Base-by-base conservation (phyloP, 2,113 vertebrate species). In the Triplophysa tibetana region DNA sequence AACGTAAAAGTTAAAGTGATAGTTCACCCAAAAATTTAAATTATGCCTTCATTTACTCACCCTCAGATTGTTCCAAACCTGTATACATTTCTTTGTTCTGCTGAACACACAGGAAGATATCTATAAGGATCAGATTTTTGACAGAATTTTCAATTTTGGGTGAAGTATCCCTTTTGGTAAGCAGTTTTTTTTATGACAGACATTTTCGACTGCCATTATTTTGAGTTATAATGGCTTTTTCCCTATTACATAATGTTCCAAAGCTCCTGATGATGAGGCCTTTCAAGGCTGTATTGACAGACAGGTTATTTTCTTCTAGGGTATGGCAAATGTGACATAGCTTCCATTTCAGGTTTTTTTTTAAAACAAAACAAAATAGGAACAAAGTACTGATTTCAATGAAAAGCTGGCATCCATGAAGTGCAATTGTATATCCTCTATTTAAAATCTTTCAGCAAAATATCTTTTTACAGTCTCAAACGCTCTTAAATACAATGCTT, bases 301-400 rank as follows among this genome's bases (percentile, higher is more conserved):
- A 76, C 64, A 33, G 38, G 38, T 50, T 43, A n/a, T 33, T 45
- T 67, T 65, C 67, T 73, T 33, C 63, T 33, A 61, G 56, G 48
- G 69, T 58, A 56, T 80, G 67, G 67, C 70, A 69, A 45, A 70
- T 73, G 74, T 81, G 78, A 78, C 68, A 69, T 48, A 54, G 62
- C 10, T 54, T 73, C 68, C 62, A 89, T n/a, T n/a, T n/a, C n/a
- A n/a, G n/a, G n/a, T n/a, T n/a, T n/a, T n/a, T n/a, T n/a, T n/a
- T n/a, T n/a, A n/a, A n/a, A n/a, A n/a, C n/a, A n/a, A n/a, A 92
- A 73, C 33, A 75, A 54, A 16, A 77, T 85, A 87, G 82, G 82
- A 76, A 62, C 70, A 86, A 73, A 45, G 84, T 88, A 85, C 91
- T 92, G 90, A 86, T 91, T 90, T 92, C 84, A 87, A 92, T 92